These are phyloP conservation scores for Amorpha juglandis DNA, from an alignment of 2,888 invertebrate species.

Conservation along the genomic window DNA sequence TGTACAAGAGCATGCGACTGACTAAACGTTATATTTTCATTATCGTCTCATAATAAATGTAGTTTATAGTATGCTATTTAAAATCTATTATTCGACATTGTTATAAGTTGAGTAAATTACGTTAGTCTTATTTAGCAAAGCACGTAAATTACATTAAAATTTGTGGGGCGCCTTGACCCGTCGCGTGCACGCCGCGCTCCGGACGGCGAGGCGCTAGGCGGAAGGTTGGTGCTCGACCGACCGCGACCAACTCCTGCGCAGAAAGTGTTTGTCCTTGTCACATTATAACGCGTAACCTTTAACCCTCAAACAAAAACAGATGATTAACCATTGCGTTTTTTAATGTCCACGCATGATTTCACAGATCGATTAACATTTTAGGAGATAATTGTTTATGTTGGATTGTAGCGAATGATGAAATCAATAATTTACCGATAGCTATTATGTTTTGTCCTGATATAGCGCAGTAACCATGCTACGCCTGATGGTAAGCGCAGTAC, in stretches of 20 bases:
- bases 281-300: slow-evolving; percentile 61
- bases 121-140: slow-evolving; percentile 35
- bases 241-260: slow-evolving; percentile 76
- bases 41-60: background rate
- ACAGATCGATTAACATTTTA: slow-evolving; percentile 2
- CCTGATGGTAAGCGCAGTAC: too few relatives aligned
- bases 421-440: background rate
- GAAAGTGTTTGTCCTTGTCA: slow-evolving; percentile 80
- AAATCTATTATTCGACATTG: slow-evolving; percentile 14
- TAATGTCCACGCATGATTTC: slow-evolving; percentile 16
- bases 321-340: slow-evolving; percentile 22
- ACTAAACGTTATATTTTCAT: slow-evolving; percentile 14
- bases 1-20: background rate
- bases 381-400: slow-evolving; percentile 2
- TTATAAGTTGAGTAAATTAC: slow-evolving; percentile 23
- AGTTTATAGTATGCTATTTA: slow-evolving; percentile 3
- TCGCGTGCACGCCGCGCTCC: slow-evolving; percentile 49
- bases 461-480: too few relatives aligned
- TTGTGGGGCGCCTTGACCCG: slow-evolving; percentile 66
- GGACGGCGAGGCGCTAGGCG: slow-evolving; percentile 63
- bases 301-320: slow-evolving; percentile 57
- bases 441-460: too few relatives aligned
- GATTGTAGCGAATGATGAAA: background rate
- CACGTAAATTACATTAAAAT: slow-evolving; percentile 56
- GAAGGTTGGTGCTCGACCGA: slow-evolving; percentile 72